Evolutionary conservation across 1,140 invertebrate genomes (phyloP), one percentile per base, ranked within the genome.

Genomic region (Zaprionus vittiger): DNA sequence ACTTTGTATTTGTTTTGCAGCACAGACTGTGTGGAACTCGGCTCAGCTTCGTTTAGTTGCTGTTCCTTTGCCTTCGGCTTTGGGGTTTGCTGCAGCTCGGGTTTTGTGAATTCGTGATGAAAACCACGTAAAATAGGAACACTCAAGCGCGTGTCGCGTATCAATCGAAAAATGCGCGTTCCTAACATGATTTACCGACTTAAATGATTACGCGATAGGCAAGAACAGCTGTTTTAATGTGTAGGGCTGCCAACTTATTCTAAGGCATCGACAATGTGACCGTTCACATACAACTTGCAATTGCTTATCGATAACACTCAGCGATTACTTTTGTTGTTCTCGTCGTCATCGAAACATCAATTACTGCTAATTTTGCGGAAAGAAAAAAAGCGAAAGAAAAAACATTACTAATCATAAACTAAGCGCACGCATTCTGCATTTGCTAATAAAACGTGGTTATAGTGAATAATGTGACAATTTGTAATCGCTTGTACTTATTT

Each of bases 1-100:
- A 92, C 38, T 78, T 91, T 91, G 41, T 91, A 92, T 83, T 92
- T 92, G 41, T 66, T 78, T 34, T 90, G 73, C 49, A 92, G 28
- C 41, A 74, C n/a, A 1, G 65, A 66, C 20, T 37, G 59, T 12
- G 41, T 9, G n/a, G 41, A 17, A 1, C 28, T 75, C 14, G 59
- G 17, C 31, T 34, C 31, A 4, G 28, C 55, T 22, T 55, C 11
- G 15, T 24, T 62, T 5, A 4, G n/a, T n/a, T 24, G 20, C n/a
- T 59, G 37, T 4, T 22, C 5, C 0, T 65, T 68, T 2, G 41
- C 14, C 2, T 59, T 64, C 2, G 75, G 2, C 37, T 72, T 64
- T 2, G 6, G n/a, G 12, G 41, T n/a, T 14, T 70, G 17, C 20
- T 74, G 31, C n/a, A 59, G 47, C 20, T 73, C 77, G 2, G 83